These are phyloP conservation scores for Lasiommata megera DNA, from an alignment of 2,888 invertebrate genomes.

Conservation along the genomic window DNA sequence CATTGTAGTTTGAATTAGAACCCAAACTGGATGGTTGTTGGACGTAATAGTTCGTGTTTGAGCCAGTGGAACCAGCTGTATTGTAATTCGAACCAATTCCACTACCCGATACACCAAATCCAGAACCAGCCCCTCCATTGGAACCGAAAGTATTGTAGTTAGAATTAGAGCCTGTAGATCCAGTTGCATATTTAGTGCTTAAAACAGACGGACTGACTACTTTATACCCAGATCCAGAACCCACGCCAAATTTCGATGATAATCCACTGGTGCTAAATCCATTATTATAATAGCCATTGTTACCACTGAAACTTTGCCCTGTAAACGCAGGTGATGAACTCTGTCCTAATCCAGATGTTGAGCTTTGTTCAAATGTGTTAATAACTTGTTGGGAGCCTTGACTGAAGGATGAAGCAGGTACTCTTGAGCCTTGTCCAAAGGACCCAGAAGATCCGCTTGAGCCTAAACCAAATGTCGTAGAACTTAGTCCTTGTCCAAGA, in stretches of 20 bases:
- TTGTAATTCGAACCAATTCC: constrained; percentile 13
- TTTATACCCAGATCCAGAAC: constrained; percentile 13
- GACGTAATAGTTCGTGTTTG: constrained; percentile 25
- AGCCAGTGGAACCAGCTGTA: background rate
- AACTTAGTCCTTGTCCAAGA: background rate
- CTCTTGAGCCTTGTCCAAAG: background rate
- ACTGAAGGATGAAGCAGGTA: background rate
- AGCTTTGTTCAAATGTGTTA: background rate
- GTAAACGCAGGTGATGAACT: background rate
- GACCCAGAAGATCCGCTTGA: background rate
- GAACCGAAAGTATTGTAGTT: constrained; percentile 15
- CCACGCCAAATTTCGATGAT: constrained; percentile 1
- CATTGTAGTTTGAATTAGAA: constrained; percentile 42
- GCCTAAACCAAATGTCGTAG: background rate
- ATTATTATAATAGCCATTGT: constrained; percentile 12
- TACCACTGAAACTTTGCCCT: background rate
- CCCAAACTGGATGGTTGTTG: constrained; percentile 16
- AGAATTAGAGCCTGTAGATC: constrained; percentile 11
- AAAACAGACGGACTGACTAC: constrained; percentile 6
- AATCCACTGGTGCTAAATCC: constrained; percentile 10
- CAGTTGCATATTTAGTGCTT: constrained; percentile 10
- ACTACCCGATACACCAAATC: constrained; percentile 3
- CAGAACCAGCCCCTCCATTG: constrained; percentile 3
- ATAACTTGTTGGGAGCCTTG: background rate
- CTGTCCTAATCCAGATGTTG: background rate